Conservation (phyloP, 2,888 invertebrate genomes). For the Parnassius apollo region DNA sequence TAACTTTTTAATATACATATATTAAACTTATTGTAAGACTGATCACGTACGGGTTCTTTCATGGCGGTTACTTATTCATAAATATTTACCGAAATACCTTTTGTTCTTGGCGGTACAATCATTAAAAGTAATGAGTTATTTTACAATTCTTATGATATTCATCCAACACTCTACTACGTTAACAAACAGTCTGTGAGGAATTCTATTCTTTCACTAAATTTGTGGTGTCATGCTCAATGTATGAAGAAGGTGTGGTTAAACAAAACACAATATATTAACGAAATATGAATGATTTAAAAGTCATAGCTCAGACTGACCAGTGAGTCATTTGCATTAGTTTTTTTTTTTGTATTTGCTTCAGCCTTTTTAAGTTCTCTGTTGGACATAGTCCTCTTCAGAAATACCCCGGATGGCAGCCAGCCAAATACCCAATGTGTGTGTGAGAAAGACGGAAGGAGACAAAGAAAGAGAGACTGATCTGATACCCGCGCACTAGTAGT, state of each 20-base stretch:
- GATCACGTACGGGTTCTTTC: conserved; percentile 5
- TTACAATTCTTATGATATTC: conserved; percentile 19
- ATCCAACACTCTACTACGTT: conserved; percentile 13
- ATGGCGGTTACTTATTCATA: conserved; percentile 18
- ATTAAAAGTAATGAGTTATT: conserved; percentile 21
- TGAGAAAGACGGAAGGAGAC: too few relatives aligned
- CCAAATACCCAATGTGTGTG: too few relatives aligned
- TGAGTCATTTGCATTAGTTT: too few relatives aligned
- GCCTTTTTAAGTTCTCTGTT: too few relatives aligned
- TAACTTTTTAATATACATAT: not conserved
- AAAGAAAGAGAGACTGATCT: too few relatives aligned
- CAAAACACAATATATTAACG: not conserved
- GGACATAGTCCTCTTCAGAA: too few relatives aligned
- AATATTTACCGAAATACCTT: conserved; percentile 18
- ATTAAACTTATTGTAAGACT: conserved; percentile 2
- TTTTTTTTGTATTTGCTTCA: too few relatives aligned
- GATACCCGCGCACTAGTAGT: too few relatives aligned
- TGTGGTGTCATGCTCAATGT: conserved; percentile 20
- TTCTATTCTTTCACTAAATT: conserved; percentile 22
- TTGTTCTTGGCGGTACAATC: conserved; percentile 20
- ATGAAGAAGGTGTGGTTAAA: conserved; percentile 11
- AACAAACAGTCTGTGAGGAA: conserved; percentile 18
- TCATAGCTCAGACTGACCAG: too few relatives aligned
- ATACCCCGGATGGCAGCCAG: too few relatives aligned
- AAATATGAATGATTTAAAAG: too few relatives aligned